A percentile compares a stretch with the other conserved stretches of the same genome.
These are phyloP conservation scores for Macrosteles quadrilineatus DNA, from an alignment of 1,140 invertebrate genomes.

Conservation along the genomic window DNA sequence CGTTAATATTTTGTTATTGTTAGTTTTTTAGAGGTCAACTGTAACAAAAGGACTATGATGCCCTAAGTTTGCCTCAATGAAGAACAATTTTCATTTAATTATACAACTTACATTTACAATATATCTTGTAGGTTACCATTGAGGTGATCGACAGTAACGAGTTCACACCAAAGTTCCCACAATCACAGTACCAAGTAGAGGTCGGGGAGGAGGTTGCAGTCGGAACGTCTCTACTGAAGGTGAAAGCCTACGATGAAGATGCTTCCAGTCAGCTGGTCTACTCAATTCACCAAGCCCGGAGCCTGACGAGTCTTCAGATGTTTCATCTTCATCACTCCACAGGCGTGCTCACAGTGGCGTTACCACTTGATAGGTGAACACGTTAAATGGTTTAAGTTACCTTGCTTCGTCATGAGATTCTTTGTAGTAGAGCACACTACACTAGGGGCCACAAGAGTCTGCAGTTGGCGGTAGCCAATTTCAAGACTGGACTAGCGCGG, in stretches of 20 bases:
- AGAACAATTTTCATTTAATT: too few relatives aligned
- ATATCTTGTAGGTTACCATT: constrained; percentile 63
- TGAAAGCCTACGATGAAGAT: constrained; percentile 69
- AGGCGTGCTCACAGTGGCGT: constrained; percentile 75
- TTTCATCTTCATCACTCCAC: constrained; percentile 76
- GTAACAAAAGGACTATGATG: too few relatives aligned
- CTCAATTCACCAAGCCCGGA: constrained; percentile 72
- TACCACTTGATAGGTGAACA: constrained; percentile 69
- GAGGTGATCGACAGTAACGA: constrained; percentile 82
- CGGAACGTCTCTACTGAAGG: constrained; percentile 62
- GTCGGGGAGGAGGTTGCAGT: constrained; percentile 69
- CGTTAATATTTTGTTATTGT: too few relatives aligned
- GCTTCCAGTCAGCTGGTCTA: constrained; percentile 71
- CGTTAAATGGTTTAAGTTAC: too few relatives aligned
- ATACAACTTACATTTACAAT: too few relatives aligned
- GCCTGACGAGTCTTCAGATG: constrained; percentile 67
- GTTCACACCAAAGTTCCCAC: constrained; percentile 72
- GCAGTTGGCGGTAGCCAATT: too few relatives aligned
- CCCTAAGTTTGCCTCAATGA: too few relatives aligned
- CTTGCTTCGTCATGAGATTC: too few relatives aligned
- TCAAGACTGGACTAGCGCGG: too few relatives aligned
- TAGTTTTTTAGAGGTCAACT: too few relatives aligned
- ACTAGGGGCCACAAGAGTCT: too few relatives aligned
- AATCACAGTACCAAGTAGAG: constrained; percentile 67
- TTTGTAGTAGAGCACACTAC: too few relatives aligned